phyloP scores from a whole-genome alignment of 2,797 vertebrate species.

The Helarctos malayanus region DNA sequence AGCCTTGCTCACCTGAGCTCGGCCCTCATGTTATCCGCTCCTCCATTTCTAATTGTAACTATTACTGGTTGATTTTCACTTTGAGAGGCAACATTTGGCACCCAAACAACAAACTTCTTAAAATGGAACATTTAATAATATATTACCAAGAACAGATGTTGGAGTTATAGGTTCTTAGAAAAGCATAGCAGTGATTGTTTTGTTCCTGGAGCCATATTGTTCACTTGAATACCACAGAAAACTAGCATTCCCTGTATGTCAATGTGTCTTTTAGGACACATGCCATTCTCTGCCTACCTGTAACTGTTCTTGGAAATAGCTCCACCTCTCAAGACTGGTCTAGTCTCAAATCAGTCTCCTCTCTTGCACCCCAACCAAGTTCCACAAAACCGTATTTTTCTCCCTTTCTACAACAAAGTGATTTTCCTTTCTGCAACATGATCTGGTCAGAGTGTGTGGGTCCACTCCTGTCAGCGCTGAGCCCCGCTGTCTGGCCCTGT shows the following conservation, averaged over 20 bases:
- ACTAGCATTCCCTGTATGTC: background rate
- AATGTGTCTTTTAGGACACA: background rate
- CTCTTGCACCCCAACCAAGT: background rate
- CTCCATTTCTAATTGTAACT: background rate
- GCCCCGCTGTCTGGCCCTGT: background rate
- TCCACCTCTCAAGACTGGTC: background rate
- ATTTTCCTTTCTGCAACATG: background rate
- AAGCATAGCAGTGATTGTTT: background rate
- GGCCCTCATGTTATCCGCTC: background rate
- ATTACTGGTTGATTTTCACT: background rate
- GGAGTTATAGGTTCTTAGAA: background rate
- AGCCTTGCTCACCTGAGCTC: background rate
- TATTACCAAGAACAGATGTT: background rate
- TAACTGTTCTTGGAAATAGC: background rate
- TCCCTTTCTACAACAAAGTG: background rate
- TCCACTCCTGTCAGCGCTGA: background rate
- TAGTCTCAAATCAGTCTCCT: background rate
- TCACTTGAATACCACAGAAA: background rate
- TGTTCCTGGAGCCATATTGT: background rate
- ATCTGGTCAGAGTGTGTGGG: background rate
- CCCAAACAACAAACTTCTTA: slow-evolving; percentile 7
- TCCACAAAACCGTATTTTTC: background rate
- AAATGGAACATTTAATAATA: background rate
- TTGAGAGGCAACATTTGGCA: background rate
- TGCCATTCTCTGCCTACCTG: background rate